Base-by-base conservation (phyloP, 2,888 invertebrate genomes). In the Xylota sylvarum region DNA sequence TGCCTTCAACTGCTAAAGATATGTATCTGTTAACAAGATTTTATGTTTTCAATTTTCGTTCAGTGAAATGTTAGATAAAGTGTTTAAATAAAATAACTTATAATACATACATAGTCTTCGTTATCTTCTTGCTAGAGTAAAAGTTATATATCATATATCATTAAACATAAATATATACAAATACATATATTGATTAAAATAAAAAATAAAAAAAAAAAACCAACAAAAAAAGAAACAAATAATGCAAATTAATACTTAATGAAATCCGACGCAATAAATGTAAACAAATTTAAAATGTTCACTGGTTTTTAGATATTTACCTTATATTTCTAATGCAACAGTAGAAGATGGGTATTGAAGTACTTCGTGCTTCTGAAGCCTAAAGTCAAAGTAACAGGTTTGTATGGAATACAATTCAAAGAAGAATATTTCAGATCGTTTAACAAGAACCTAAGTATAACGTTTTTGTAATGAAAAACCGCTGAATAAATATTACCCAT, bases 51-150 rank as follows among this genome's bases (percentile, higher is more conserved):
- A 30, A 56, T 6, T 74, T 81, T 77, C 23, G 37, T 81, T 86
- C 50, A 56, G 46, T 76, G 0, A 60, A 80, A 76, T 86, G 81
- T 77, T 84, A 58, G 40, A 64, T 50, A 43, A 80, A 64, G 58
- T 85, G 85, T 85, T 85, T 67, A 72, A 79, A 79, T 56, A 43
- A 62, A 70, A 64, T 55, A 79, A 85, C 56, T 74, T 80, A 70
- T 58, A 80, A 81, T 58, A 76, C 85, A 81, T 58, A 76, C 85
- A 86, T 82, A 83, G 82, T 82, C 82, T 86, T 88, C 87, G 88
- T 88, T 88, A 88, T 87, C 81, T 88, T 88, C 86, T 88, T 88
- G 86, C 82, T 87, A 87, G 87, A 62, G 64, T 87, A 74, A 84
- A 81, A 77, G 67, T 83, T 77, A 87, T 72, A 77, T 56, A 82